These are phyloP conservation scores for Cyphomyrus discorhynchus DNA, from an alignment of 2,113 vertebrate genomes.

Conservation along the genomic window DNA sequence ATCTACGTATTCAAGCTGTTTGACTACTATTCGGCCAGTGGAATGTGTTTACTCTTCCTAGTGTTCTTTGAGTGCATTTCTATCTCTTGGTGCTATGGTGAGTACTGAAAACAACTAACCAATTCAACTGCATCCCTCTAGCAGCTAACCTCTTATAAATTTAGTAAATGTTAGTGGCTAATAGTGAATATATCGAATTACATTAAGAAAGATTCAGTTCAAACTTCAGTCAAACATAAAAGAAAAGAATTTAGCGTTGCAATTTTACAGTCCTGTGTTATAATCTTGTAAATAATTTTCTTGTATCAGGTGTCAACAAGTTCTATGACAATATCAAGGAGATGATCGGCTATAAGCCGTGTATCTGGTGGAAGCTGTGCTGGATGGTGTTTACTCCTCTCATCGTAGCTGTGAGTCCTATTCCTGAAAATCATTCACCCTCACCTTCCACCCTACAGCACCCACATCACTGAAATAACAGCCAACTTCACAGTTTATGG, in stretches of 20 bases:
- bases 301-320: conserved; percentile 80
- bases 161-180: background rate
- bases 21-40: conserved; percentile 97
- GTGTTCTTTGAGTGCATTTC: conserved; percentile 99
- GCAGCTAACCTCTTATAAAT: background rate
- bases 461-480: background rate
- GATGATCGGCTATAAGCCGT: conserved; percentile 95
- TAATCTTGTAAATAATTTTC: background rate
- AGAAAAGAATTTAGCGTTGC: conserved; percentile 19
- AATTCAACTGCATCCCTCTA: background rate
- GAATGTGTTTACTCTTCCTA: conserved; percentile 93
- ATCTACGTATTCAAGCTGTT: conserved; percentile 98
- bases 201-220: background rate
- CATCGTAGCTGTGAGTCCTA: conserved; percentile 82
- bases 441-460: background rate
- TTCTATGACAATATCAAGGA: conserved; percentile 98
- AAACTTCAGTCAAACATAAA: background rate
- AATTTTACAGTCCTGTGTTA: background rate
- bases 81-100: conserved; percentile 98
- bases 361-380: conserved; percentile 97
- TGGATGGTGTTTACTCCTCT: conserved; percentile 96
- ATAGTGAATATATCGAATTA: background rate
- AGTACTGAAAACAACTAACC: background rate
- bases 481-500: background rate
- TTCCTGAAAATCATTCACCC: background rate